Conservation (phyloP, 2,888 invertebrate species). For the Epiperipatus broadwayi region DNA sequence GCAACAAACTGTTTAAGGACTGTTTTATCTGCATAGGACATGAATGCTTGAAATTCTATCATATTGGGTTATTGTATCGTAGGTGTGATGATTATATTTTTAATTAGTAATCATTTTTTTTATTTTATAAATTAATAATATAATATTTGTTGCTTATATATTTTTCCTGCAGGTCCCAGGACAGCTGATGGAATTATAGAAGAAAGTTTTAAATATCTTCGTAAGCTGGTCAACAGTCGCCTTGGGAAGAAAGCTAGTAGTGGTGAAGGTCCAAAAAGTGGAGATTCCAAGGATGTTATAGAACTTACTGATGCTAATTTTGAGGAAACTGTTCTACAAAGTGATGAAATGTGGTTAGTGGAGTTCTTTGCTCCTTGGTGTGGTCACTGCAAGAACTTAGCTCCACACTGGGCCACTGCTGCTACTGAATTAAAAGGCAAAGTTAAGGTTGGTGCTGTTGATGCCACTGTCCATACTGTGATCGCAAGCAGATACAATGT, state of each 20-base stretch:
- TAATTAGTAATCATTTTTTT: not conserved
- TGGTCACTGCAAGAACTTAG: constrained; percentile 87
- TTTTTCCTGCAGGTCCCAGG: constrained; percentile 39
- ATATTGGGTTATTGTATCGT: too few relatives aligned
- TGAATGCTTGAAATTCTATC: too few relatives aligned
- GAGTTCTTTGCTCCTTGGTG: constrained; percentile 93
- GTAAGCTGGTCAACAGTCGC: constrained; percentile 47
- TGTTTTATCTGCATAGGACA: too few relatives aligned
- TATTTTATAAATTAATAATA: not conserved
- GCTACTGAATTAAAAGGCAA: constrained; percentile 87
- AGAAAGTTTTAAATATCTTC: constrained; percentile 54
- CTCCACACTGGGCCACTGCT: constrained; percentile 88
- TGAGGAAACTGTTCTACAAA: constrained; percentile 66
- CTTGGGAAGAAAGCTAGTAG: constrained; percentile 38
- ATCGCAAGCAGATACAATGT: constrained; percentile 62
- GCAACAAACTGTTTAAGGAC: too few relatives aligned
- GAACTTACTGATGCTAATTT: constrained; percentile 92
- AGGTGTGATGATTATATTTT: too few relatives aligned
- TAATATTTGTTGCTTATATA: not conserved
- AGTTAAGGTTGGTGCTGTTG: constrained; percentile 76
- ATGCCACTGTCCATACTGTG: constrained; percentile 71
- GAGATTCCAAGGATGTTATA: constrained; percentile 44
- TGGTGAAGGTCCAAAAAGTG: constrained; percentile 21
- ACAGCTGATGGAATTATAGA: constrained; percentile 70
- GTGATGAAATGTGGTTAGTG: constrained; percentile 89